phyloP scores from a whole-genome alignment of 2,797 vertebrate species.

The Coregonus suidteri region DNA sequence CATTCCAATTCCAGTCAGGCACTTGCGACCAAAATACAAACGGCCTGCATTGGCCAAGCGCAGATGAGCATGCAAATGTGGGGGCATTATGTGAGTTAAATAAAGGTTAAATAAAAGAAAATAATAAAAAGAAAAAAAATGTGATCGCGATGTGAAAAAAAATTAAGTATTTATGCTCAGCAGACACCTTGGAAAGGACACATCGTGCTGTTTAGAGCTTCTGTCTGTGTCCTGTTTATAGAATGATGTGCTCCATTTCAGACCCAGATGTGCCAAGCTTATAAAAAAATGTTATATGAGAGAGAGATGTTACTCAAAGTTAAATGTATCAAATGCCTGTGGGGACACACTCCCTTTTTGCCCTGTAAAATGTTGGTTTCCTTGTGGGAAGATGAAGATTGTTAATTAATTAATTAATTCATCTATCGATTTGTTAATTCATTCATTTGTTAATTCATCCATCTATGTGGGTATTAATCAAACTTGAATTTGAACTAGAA shows the following conservation, averaged over 20 bases:
- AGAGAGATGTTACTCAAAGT: constrained; percentile 47
- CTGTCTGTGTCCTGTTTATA: constrained; percentile 45
- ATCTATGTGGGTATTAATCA: too few species aligned
- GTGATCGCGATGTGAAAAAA: neutral
- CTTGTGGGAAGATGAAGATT: too few species aligned
- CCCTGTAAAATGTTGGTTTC: constrained; percentile 35
- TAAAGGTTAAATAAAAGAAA: too few species aligned
- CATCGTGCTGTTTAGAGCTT: constrained; percentile 33
- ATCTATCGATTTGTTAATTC: too few species aligned
- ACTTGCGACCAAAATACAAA: neutral
- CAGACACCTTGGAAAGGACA: constrained; percentile 46
- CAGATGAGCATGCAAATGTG: constrained; percentile 1
- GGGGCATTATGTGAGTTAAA: neutral
- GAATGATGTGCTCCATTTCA: constrained; percentile 49
- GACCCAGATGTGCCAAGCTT: constrained; percentile 30
- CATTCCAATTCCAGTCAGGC: neutral
- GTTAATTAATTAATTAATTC: too few species aligned
- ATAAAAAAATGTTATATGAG: constrained; percentile 58
- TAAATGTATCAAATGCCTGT: constrained; percentile 47
- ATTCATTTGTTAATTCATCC: too few species aligned
- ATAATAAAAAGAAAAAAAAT: too few species aligned
- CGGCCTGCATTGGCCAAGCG: neutral
- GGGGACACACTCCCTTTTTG: constrained; percentile 27
- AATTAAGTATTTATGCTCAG: neutral
- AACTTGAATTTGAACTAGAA: too few species aligned